Evolutionary conservation across 2,797 vertebrate species (phyloP).

Genomic region (Xerus rutilus): DNA sequence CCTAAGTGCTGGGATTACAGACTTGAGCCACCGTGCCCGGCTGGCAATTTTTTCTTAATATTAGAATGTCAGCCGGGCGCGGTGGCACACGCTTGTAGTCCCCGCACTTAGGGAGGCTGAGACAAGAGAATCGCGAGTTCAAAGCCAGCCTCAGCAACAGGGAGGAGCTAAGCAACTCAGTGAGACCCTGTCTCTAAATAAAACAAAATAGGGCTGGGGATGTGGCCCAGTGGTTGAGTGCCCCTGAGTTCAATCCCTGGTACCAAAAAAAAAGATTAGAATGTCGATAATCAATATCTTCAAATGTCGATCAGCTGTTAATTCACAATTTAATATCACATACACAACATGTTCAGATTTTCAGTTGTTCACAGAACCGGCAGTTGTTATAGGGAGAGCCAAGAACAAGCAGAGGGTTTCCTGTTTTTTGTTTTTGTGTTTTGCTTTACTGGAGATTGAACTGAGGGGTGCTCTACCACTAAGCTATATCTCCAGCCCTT

Average conservation of each 20-base stretch:
- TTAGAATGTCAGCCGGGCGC: too few relatives aligned
- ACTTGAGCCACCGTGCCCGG: too few relatives aligned
- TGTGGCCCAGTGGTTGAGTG: too few relatives aligned
- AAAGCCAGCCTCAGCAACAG: too few relatives aligned
- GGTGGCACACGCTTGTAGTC: too few relatives aligned
- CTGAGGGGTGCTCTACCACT: neutral
- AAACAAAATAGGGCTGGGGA: too few relatives aligned
- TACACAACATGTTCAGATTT: neutral
- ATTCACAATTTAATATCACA: neutral
- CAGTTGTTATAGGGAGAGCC: neutral
- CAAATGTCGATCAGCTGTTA: neutral
- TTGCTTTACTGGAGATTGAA: neutral
- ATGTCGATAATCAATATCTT: neutral
- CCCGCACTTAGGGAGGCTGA: too few relatives aligned
- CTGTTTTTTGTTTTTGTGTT: neutral
- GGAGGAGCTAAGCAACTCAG: too few relatives aligned
- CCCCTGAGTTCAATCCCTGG: too few relatives aligned
- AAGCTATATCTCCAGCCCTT: neutral
- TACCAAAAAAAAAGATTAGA: neutral
- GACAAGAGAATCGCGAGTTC: too few relatives aligned
- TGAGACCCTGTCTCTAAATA: too few relatives aligned
- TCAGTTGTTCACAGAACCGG: neutral
- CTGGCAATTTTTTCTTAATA: neutral
- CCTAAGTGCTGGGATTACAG: too few relatives aligned
- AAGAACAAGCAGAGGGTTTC: neutral